Evolutionary conservation across 1,140 invertebrate species (phyloP).

Genomic region (Periplaneta americana): DNA sequence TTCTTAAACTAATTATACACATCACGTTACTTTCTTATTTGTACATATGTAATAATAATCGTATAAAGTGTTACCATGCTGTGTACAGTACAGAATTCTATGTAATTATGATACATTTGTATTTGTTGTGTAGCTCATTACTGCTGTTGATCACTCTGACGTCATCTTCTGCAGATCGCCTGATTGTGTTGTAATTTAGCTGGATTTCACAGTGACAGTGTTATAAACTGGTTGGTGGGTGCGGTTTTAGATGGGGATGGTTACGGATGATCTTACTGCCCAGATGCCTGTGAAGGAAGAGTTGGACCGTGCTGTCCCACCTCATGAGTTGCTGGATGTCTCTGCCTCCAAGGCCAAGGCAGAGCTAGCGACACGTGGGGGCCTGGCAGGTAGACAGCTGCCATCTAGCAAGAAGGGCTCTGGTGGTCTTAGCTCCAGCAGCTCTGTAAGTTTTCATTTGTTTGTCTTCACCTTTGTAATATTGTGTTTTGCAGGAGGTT

Average conservation of each 20-base stretch:
- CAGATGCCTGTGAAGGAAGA: slow-evolving; percentile 61
- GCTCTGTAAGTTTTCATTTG: slow-evolving; percentile 51
- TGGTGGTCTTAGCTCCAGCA: slow-evolving; percentile 56
- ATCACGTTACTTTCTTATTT: too few species aligned
- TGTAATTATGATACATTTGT: too few species aligned
- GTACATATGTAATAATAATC: too few species aligned
- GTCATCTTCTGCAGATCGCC: not conserved
- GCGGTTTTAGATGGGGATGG: not conserved
- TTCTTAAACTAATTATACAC: too few species aligned
- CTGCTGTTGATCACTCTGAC: too few species aligned
- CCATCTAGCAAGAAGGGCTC: slow-evolving; percentile 41
- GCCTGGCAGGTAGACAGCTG: slow-evolving; percentile 46
- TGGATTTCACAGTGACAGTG: not conserved
- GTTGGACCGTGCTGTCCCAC: slow-evolving; percentile 78
- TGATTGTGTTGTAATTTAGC: not conserved
- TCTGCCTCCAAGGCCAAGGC: slow-evolving; percentile 84
- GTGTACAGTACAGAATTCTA: too few species aligned
- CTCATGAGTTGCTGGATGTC: slow-evolving; percentile 78
- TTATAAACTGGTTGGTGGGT: slow-evolving; percentile 4
- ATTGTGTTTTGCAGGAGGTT: too few species aligned
- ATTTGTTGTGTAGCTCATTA: too few species aligned
- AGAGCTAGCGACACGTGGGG: slow-evolving; percentile 67
- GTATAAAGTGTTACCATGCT: too few species aligned
- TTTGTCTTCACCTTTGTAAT: too few species aligned
- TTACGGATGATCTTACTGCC: not conserved